Conservation (phyloP, 1,140 invertebrate species). For the Eumeta japonica region DNA sequence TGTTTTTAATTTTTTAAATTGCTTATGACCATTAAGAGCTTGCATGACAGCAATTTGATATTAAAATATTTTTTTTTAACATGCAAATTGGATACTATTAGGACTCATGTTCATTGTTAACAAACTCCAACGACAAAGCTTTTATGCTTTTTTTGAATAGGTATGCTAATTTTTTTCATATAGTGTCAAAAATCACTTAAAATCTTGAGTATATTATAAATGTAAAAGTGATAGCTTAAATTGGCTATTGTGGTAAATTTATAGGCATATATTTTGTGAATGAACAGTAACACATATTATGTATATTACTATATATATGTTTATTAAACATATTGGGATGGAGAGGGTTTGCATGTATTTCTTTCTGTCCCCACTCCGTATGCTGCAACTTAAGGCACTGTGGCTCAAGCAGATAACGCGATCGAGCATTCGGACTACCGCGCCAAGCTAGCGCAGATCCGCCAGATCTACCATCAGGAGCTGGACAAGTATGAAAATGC, state of each 20-base stretch:
- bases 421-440: constrained; percentile 99
- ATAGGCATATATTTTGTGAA: neutral
- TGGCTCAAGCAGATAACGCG: constrained; percentile 84
- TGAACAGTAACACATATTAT: neutral
- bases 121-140: no score
- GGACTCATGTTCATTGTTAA: no score
- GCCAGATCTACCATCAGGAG: constrained; percentile 99
- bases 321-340: constrained; percentile 4
- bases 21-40: no score
- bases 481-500: constrained; percentile 99
- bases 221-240: no score
- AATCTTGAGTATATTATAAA: no score
- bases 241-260: neutral
- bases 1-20: no score
- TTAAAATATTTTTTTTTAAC: no score
- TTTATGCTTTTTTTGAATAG: no score
- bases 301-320: neutral
- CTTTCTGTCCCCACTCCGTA: constrained; percentile 22
- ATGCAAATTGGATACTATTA: no score
- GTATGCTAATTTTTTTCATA: no score
- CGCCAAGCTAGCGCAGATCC: constrained; percentile 97
- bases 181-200: no score
- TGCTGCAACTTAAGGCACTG: constrained; percentile 41
- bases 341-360: constrained; percentile 30
- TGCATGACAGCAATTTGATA: no score